Base-by-base conservation (phyloP, 2,888 invertebrate species). In the Augochlorella aurata region DNA sequence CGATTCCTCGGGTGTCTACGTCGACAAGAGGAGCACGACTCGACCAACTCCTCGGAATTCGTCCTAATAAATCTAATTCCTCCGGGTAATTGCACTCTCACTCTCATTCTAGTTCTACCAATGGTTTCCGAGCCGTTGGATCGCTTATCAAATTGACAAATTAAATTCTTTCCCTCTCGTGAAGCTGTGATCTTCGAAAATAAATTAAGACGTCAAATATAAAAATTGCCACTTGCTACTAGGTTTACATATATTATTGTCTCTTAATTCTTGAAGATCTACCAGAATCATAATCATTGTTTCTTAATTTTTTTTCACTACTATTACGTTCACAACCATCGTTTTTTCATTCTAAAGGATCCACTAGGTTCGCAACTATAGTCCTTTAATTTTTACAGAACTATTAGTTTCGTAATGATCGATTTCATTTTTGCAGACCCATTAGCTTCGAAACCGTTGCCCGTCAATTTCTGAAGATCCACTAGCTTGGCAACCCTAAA, bases 11-110 rank as follows among this genome's bases (percentile, higher is more conserved):
- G 9, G 38, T 38, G 63, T 63, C 63, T 63, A 45, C 16, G 54
- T 63, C 70, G 44, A 61, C 54, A 54, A 54, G 54, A 54, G 54
- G 29, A n/a, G 18, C 63, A 38, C 63, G 63, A 18, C 38, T 63
- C 29, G 24, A 63, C 29, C 63, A 29, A 29, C 38, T 63, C 38
- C 63, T 18, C 63, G 38, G 38, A 16, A 63, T 63, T 63, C 63
- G 29, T 38, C 38, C 63, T 38, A 29, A 61, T 61, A 61, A 61
- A 63, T 38, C 63, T 18, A 63, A 38, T 63, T 63, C 29, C 24
- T 63, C 18, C 38, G 29, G 14, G 24, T 61, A 63, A 63, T 63
- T 63, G 63, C 38, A 63, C 63, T 63, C 8, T 61, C 45, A 14
- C 44, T 29, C 3, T 72, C 45, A 16, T 16, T 47, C 16, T 3